Evolutionary conservation across 2,888 invertebrate species (phyloP).

Genomic region (Herminia tarsipennalis): DNA sequence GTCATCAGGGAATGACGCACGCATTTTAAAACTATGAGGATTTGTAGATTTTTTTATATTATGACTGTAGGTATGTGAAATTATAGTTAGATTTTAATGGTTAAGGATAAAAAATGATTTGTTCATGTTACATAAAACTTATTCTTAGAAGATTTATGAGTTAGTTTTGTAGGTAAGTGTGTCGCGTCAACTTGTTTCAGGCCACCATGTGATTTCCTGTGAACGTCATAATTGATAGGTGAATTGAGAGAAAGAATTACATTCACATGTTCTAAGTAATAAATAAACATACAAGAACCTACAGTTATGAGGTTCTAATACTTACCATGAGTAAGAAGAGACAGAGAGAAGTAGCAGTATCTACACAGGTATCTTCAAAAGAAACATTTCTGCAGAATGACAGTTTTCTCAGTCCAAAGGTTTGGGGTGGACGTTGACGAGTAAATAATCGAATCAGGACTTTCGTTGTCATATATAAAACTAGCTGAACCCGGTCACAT

Average conservation of each 20-base stretch:
- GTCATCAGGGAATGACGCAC: slow-evolving; percentile 46
- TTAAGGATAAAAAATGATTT: slow-evolving; percentile 30
- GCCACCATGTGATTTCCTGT: slow-evolving; percentile 1
- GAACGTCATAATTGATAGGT: background rate
- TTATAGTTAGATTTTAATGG: slow-evolving; percentile 37
- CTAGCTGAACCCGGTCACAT: too few species aligned
- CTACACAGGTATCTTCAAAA: too few species aligned
- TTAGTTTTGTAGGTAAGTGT: slow-evolving; percentile 2
- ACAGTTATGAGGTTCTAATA: too few species aligned
- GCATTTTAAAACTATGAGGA: slow-evolving; percentile 45
- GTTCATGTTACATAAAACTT: slow-evolving; percentile 18
- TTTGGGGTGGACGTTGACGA: too few species aligned
- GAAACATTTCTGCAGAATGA: too few species aligned
- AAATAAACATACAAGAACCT: background rate
- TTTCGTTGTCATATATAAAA: too few species aligned
- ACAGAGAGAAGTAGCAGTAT: too few species aligned
- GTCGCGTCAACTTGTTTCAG: background rate
- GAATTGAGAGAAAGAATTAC: background rate
- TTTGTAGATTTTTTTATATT: slow-evolving; percentile 28
- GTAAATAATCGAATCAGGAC: too few species aligned
- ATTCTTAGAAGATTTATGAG: slow-evolving; percentile 31
- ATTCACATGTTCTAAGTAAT: background rate
- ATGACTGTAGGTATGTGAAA: slow-evolving; percentile 38
- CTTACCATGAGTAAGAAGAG: too few species aligned
- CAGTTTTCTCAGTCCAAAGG: too few species aligned